Conservation (phyloP, 92 coral and sea anemone genomes). For the Desmophyllum pertusum region DNA sequence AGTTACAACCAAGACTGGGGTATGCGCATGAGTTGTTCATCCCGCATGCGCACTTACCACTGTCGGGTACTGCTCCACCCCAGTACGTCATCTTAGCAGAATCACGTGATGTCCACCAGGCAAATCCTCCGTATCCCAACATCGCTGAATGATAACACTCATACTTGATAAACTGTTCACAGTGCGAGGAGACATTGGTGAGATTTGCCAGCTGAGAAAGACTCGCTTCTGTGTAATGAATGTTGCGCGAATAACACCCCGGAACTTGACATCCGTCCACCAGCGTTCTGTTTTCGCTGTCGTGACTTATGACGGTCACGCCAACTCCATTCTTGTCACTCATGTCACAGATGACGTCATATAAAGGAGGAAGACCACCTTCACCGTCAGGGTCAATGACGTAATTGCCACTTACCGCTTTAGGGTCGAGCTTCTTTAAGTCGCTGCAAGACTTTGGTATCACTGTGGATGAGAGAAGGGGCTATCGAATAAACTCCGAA, state of each 20-base stretch:
- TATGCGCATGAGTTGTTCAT: conserved; percentile 48
- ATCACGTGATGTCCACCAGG: conserved; percentile 46
- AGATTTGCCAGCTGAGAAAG: conserved; percentile 45
- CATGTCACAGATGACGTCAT: conserved; percentile 4
- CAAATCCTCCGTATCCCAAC: neutral
- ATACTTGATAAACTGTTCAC: conserved; percentile 51
- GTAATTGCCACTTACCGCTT: neutral
- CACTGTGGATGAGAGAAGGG: too few species aligned
- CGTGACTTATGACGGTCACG: conserved; percentile 9
- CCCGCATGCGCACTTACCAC: conserved; percentile 64
- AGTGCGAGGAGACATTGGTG: conserved; percentile 23
- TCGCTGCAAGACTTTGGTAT: neutral
- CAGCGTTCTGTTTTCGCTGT: conserved; percentile 8
- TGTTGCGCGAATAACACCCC: conserved; percentile 1
- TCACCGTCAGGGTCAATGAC: conserved; percentile 4
- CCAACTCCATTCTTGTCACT: conserved; percentile 1
- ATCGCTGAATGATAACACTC: conserved; percentile 5
- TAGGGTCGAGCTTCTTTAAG: neutral
- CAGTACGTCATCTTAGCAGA: conserved; percentile 16
- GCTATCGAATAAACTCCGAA: too few species aligned
- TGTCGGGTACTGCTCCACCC: conserved; percentile 32
- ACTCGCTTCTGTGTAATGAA: conserved; percentile 20
- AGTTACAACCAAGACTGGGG: neutral
- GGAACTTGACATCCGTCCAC: neutral
- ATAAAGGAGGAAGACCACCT: neutral